Conservation (phyloP, 2,113 vertebrate genomes). For the Neotoma lepida region DNA sequence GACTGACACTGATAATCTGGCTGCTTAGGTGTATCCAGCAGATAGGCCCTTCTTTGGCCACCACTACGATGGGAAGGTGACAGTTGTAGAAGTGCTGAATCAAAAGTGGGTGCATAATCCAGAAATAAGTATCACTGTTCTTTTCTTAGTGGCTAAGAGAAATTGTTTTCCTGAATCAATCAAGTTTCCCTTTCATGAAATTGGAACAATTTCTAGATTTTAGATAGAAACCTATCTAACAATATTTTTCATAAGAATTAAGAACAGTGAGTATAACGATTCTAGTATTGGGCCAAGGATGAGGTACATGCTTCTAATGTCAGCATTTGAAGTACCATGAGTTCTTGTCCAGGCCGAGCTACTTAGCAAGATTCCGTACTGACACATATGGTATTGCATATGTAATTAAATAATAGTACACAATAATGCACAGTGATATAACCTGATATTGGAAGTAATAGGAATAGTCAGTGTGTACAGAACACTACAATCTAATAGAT, state of each 20-base stretch:
- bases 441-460: background rate
- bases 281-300: background rate
- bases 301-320: background rate
- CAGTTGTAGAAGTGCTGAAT: background rate
- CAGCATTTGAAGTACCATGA: background rate
- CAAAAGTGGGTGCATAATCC: background rate
- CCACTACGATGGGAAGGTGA: background rate
- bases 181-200: background rate
- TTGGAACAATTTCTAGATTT: too few species aligned
- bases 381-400: background rate
- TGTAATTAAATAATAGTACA: background rate
- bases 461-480: background rate
- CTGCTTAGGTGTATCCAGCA: background rate
- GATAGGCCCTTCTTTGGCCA: background rate
- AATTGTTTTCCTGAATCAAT: background rate
- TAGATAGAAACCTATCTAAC: background rate
- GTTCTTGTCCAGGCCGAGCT: background rate
- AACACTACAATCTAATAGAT: background rate
- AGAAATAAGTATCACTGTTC: background rate
- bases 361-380: background rate
- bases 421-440: background rate
- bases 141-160: background rate
- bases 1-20: background rate
- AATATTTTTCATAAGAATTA: background rate
- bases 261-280: background rate